Evolutionary conservation across 2,888 invertebrate genomes (phyloP).

Genomic region (Agapostemon virescens): DNA sequence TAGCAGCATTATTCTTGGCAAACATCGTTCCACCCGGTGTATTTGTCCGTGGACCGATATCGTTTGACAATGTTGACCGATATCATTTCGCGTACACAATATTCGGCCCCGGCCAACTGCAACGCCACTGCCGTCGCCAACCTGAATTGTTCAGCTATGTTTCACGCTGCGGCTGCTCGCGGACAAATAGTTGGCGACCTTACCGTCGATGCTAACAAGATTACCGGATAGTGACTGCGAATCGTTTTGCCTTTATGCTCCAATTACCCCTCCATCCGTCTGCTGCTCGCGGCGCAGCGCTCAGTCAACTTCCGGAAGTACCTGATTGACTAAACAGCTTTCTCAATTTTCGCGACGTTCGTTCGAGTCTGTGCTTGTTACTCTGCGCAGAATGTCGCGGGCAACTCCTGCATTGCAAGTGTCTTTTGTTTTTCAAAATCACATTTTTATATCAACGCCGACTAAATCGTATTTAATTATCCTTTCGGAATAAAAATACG

Average conservation of each 20-base stretch:
- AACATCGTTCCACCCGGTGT: constrained; percentile 4
- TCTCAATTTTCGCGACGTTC: neutral
- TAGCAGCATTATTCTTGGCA: constrained; percentile 26
- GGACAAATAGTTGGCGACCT: constrained; percentile 4
- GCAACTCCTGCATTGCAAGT: neutral
- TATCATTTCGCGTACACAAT: constrained; percentile 29
- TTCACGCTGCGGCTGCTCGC: constrained; percentile 4
- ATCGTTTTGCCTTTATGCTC: constrained; percentile 14
- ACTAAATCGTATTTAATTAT: neutral
- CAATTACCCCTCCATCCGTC: neutral
- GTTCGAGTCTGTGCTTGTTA: neutral
- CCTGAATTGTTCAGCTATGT: neutral
- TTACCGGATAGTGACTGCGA: constrained; percentile 8
- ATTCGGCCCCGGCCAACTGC: neutral
- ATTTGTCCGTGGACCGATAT: constrained; percentile 27
- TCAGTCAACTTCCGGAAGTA: constrained; percentile 5
- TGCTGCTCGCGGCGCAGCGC: neutral
- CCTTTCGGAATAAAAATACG: neutral
- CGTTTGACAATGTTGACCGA: constrained; percentile 27
- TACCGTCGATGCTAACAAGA: neutral
- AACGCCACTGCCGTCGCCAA: neutral
- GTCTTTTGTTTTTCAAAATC: neutral
- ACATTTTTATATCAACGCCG: neutral
- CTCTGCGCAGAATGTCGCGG: neutral
- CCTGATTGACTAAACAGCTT: constrained; percentile 5